These are phyloP conservation scores for Pristiophorus japonicus DNA, from an alignment of 2,113 vertebrate species.

Conservation along the genomic window DNA sequence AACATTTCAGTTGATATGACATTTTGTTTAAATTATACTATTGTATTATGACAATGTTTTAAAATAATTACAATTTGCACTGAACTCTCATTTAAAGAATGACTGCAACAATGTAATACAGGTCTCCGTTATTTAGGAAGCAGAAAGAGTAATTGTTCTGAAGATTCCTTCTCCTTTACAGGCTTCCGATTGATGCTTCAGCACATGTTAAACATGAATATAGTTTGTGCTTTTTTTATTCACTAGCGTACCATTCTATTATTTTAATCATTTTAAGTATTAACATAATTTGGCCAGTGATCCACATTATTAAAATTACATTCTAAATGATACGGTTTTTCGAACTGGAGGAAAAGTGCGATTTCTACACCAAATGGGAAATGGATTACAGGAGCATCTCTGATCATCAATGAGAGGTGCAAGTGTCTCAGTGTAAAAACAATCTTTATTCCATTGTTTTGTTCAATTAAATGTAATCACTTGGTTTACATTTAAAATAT, in stretches of 20 bases:
- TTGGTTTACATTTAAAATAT: background rate
- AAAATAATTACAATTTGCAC: background rate
- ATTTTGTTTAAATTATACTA: background rate
- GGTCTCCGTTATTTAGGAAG: background rate
- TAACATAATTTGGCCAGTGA: background rate
- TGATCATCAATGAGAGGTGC: background rate
- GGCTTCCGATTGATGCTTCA: background rate
- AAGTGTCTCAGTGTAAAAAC: background rate
- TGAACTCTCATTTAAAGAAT: background rate
- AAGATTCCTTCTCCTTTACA: background rate
- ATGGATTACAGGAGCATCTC: background rate
- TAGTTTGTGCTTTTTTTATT: background rate
- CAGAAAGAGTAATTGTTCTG: background rate
- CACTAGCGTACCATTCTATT: background rate
- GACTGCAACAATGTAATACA: background rate
- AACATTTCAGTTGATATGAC: conserved; percentile 2
- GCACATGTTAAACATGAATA: background rate
- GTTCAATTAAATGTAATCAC: background rate
- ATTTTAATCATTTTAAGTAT: background rate
- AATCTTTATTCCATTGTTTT: too few relatives aligned
- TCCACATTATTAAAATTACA: background rate
- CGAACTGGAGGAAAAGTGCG: background rate
- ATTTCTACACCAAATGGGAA: background rate
- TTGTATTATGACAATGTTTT: background rate
- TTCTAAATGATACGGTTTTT: background rate